A percentile compares a stretch with the other conserved stretches of the same genome.
Conservation (phyloP, 92 coral and sea anemone genomes). For the Montipora capitata region DNA sequence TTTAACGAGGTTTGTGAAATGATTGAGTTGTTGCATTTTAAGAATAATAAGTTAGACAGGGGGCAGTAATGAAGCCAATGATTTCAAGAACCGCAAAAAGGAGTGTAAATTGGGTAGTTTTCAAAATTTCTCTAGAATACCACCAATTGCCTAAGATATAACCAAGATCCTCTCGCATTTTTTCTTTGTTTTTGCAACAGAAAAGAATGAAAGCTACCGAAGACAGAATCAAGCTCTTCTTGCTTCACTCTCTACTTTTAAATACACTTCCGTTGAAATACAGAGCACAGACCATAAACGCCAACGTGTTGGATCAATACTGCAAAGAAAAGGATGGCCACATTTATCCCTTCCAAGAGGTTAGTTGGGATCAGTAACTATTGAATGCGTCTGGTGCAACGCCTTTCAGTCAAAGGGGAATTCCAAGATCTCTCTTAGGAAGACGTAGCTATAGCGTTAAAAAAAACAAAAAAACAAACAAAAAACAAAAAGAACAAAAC, state of each 20-base stretch:
- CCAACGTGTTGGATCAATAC: slow-evolving; percentile 12
- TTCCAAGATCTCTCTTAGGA: too few relatives aligned
- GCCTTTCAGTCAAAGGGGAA: too few relatives aligned
- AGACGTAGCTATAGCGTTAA: too few relatives aligned
- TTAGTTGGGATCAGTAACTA: not conserved
- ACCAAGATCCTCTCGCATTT: not conserved
- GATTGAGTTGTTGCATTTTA: not conserved
- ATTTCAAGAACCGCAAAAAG: too few relatives aligned
- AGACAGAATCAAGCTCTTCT: slow-evolving; percentile 40
- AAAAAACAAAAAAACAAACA: too few relatives aligned
- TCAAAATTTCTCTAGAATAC: not conserved
- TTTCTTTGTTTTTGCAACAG: not conserved
- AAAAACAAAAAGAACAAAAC: too few relatives aligned
- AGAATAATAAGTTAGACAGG: not conserved
- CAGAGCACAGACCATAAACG: slow-evolving; percentile 57
- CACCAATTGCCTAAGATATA: not conserved
- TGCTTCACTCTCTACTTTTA: slow-evolving; percentile 65
- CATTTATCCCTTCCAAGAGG: slow-evolving; percentile 34
- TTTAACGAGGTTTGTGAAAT: not conserved
- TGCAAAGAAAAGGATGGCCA: slow-evolving; percentile 12
- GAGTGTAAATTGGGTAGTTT: not conserved
- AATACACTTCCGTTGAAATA: slow-evolving; percentile 62
- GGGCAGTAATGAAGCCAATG: too few relatives aligned
- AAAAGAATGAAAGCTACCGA: slow-evolving; percentile 13
- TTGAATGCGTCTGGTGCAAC: too few relatives aligned